A percentile compares a stretch with the other conserved stretches of the same genome.
phyloP scores from a whole-genome alignment of 2,113 vertebrate species.

The Pedetes capensis region DNA sequence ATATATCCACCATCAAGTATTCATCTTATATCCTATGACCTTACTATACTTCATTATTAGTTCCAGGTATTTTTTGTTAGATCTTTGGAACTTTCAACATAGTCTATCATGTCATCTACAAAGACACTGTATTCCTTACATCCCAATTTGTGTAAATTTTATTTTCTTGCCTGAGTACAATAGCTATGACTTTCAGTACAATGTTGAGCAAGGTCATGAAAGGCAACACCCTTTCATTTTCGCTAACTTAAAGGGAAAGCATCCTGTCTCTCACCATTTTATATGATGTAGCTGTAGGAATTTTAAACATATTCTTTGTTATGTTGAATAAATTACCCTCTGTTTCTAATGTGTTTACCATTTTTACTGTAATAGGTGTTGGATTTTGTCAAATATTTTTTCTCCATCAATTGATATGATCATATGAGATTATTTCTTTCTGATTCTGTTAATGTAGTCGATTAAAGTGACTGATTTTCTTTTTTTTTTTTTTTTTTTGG shows the following conservation, averaged over 20 bases:
- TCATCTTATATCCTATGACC: background rate
- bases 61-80: background rate
- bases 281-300: background rate
- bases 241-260: too few species aligned
- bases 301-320: background rate
- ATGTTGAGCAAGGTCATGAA: background rate
- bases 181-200: background rate
- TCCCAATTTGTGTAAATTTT: background rate
- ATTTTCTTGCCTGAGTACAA: background rate
- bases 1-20: fast-evolving
- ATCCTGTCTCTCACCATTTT: too few species aligned
- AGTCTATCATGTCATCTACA: background rate
- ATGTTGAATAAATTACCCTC: background rate
- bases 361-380: too few species aligned
- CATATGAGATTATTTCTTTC: background rate
- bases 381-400: background rate
- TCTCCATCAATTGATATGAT: background rate
- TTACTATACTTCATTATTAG: background rate
- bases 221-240: background rate
- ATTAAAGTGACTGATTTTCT: too few species aligned
- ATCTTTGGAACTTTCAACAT: background rate
- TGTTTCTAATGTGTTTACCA: too few species aligned
- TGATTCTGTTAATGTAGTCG: background rate
- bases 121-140: background rate
- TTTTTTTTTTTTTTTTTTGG: too few species aligned